Evolutionary conservation across 2,888 invertebrate genomes (phyloP).

Genomic region (Druceiella hillmani): DNA sequence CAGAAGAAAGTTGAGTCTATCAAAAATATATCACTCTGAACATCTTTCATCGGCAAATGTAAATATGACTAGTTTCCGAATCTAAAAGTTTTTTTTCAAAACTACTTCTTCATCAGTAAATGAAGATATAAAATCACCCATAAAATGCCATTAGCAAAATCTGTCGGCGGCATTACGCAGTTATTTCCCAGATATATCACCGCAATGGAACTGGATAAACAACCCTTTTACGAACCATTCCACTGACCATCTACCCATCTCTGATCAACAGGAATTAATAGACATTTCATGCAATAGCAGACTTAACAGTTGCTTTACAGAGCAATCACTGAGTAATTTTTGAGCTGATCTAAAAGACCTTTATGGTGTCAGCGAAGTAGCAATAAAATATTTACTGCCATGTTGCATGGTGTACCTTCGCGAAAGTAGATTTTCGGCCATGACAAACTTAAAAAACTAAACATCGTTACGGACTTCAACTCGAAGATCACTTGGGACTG

Average conservation of each 20-base stretch:
- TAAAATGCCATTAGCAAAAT: neutral
- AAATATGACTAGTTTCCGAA: slow-evolving; percentile 1
- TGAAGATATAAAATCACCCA: neutral
- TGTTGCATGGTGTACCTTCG: neutral
- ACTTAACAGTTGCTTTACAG: neutral
- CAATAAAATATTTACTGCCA: slow-evolving; percentile 1
- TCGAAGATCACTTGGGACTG: no score
- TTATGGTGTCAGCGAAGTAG: no score
- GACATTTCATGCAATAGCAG: slow-evolving; percentile 1
- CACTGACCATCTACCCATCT: slow-evolving; percentile 1
- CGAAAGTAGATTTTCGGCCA: slow-evolving; percentile 1
- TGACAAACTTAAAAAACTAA: no score
- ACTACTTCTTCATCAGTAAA: neutral
- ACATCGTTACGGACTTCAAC: no score
- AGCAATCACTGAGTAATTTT: no score
- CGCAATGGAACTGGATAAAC: slow-evolving; percentile 1
- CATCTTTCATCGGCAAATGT: slow-evolving; percentile 1
- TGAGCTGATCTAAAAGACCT: no score
- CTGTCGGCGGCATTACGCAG: slow-evolving; percentile 1
- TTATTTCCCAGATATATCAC: slow-evolving; percentile 1
- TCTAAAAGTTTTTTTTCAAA: neutral
- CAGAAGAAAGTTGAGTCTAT: slow-evolving; percentile 1
- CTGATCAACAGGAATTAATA: neutral
- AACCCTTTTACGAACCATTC: neutral
- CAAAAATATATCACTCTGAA: slow-evolving; percentile 1